Evolutionary conservation across 2,888 invertebrate genomes (phyloP).

Genomic region (Poecilobothrus nobilitatus): DNA sequence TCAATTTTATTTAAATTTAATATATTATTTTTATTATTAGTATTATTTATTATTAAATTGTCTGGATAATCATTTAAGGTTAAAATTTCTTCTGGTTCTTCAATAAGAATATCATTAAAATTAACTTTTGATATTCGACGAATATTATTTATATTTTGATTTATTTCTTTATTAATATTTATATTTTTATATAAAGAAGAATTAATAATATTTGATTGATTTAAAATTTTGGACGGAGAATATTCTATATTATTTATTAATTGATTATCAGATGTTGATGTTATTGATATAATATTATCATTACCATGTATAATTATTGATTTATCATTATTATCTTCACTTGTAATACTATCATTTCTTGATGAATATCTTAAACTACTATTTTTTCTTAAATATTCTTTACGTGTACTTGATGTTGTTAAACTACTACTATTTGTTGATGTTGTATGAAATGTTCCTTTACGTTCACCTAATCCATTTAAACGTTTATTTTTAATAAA

Average conservation of each 20-base stretch:
- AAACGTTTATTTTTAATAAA: constrained; percentile 20
- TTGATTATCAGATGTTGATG: too few species aligned
- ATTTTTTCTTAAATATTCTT: constrained; percentile 21
- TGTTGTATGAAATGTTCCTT: constrained; percentile 30
- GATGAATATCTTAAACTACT: constrained; percentile 20
- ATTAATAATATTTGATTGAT: neutral
- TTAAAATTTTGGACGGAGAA: neutral
- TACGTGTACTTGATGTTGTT: constrained; percentile 24
- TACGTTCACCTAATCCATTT: constrained; percentile 23
- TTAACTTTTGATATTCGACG: neutral
- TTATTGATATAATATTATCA: too few species aligned
- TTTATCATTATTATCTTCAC: neutral
- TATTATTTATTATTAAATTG: too few species aligned
- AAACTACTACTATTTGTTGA: constrained; percentile 30
- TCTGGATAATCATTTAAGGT: neutral
- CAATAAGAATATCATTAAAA: neutral
- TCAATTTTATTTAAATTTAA: too few species aligned
- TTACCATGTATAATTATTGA: neutral
- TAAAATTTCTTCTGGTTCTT: neutral
- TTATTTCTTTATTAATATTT: neutral
- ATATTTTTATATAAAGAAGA: neutral
- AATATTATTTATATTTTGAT: neutral
- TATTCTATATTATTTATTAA: neutral
- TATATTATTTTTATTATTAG: too few species aligned
- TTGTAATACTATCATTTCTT: constrained; percentile 12